Conservation (phyloP, 1,140 invertebrate genomes). For the Drosophila murphyi region DNA sequence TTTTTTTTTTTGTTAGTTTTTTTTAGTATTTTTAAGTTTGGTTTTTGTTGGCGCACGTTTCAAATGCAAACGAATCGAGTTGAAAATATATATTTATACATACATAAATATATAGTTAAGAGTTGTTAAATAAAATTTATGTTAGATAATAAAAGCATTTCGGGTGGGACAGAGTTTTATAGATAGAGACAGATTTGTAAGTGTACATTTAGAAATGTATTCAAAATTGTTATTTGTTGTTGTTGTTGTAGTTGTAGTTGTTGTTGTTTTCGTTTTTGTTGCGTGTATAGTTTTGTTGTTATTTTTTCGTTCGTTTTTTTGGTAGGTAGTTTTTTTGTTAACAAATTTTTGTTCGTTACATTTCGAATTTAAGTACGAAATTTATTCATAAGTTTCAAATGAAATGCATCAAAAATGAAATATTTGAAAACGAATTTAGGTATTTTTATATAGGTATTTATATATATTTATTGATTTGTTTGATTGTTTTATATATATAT, state of each 20-base stretch:
- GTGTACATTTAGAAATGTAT: slow-evolving; percentile 73
- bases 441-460: slow-evolving; percentile 12
- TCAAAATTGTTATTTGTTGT: slow-evolving; percentile 46
- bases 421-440: slow-evolving; percentile 50
- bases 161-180: slow-evolving; percentile 61
- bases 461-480: slow-evolving; percentile 6
- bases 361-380: slow-evolving; percentile 73
- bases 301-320: slow-evolving; percentile 39
- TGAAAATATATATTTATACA: slow-evolving; percentile 72
- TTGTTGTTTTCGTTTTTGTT: slow-evolving; percentile 67
- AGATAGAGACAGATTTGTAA: slow-evolving; percentile 54
- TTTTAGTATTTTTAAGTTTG: slow-evolving; percentile 22
- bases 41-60: slow-evolving; percentile 62
- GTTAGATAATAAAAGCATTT: slow-evolving; percentile 78
- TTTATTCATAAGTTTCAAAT: slow-evolving; percentile 55
- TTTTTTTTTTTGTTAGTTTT: slow-evolving; percentile 12
- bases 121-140: slow-evolving; percentile 75
- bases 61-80: slow-evolving; percentile 80
- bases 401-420: slow-evolving; percentile 80
- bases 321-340: slow-evolving; percentile 22
- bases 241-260: slow-evolving; percentile 41
- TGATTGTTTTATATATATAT: slow-evolving; percentile 32
- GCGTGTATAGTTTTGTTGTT: slow-evolving; percentile 44
- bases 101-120: slow-evolving; percentile 76
- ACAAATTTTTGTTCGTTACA: slow-evolving; percentile 38